Percentiles rank a stretch among this genome's conserved stretches.
Evolutionary conservation across 2,113 vertebrate species (phyloP).

Genomic region (Corvus hawaiiensis): DNA sequence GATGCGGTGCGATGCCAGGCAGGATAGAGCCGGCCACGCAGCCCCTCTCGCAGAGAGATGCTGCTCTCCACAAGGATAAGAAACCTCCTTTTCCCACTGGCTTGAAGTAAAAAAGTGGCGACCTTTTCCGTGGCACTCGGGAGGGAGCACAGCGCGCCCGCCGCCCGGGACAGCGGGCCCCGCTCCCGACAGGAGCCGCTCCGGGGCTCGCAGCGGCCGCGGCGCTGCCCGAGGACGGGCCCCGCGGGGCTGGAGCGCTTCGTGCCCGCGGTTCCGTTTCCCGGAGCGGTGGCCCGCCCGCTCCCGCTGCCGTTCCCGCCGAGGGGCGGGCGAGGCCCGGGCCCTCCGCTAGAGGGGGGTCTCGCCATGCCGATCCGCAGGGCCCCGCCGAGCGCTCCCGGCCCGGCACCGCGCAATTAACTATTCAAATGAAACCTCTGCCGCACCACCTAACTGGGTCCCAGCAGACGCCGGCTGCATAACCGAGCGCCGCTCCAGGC

Average conservation of each 20-base stretch:
- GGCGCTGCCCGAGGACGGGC: background rate
- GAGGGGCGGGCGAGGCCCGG: background rate
- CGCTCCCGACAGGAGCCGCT: background rate
- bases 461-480: background rate
- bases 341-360: constrained; percentile 40
- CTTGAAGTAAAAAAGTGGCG: background rate
- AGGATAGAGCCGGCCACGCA: background rate
- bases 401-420: background rate
- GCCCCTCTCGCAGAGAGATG: background rate
- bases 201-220: background rate
- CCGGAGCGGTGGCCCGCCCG: background rate
- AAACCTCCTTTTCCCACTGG: background rate
- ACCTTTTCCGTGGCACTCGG: background rate
- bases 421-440: background rate
- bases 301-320: background rate
- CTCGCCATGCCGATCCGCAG: background rate
- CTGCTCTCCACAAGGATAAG: background rate
- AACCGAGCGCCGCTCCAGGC: background rate
- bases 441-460: background rate
- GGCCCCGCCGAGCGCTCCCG: background rate
- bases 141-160: background rate
- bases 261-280: background rate
- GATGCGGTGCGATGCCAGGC: background rate
- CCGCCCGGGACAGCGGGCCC: background rate
- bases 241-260: background rate